Percentiles rank a stretch among this genome's conserved stretches.
phyloP scores from a whole-genome alignment of 2,113 vertebrate species.

The Gopherus evgoodei region DNA sequence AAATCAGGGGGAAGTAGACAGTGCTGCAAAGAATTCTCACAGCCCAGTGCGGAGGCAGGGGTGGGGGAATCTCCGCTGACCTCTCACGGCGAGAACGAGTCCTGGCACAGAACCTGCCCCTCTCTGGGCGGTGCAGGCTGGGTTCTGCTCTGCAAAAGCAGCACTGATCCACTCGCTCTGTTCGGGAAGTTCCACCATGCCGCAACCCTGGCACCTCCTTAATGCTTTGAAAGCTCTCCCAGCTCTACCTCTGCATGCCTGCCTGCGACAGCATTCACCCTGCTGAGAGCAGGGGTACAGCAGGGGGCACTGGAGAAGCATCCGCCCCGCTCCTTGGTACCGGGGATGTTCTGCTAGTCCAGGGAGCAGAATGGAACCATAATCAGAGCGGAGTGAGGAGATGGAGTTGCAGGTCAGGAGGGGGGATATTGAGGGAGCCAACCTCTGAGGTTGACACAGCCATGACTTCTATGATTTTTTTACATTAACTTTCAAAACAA shows the following conservation, averaged over 20 bases:
- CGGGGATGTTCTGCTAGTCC: background rate
- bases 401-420: background rate
- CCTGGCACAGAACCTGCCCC: background rate
- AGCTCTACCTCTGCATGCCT: background rate
- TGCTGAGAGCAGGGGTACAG: background rate
- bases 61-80: background rate
- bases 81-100: rapidly evolving
- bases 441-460: background rate
- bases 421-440: background rate
- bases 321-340: background rate
- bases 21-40: background rate
- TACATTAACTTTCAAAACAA: background rate
- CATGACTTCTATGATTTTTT: background rate
- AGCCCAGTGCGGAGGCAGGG: background rate
- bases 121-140: rapidly evolving
- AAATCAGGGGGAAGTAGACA: background rate
- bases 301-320: background rate
- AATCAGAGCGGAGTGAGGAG: background rate
- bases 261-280: background rate
- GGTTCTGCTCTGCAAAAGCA: background rate
- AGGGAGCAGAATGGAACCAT: background rate
- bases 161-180: background rate
- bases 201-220: background rate
- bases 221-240: background rate
- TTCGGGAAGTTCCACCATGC: background rate